Conservation (phyloP, 2,113 vertebrate species). For the Pycnonotus jocosus region DNA sequence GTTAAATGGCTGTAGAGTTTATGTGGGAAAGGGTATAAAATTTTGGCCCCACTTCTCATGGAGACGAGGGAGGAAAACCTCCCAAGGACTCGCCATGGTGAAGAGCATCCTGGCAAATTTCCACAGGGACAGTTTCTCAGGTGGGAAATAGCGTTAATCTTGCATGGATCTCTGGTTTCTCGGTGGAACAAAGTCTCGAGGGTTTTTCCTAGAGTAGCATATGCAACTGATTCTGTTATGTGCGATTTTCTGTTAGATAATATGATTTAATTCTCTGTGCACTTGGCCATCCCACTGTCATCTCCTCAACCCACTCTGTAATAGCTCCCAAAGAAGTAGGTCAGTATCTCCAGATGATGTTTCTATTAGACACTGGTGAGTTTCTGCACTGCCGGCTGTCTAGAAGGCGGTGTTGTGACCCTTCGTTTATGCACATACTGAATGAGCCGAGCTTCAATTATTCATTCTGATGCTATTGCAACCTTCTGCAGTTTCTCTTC, state of each 20-base stretch:
- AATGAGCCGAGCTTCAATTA: slow-evolving; percentile 47
- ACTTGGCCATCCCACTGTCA: background rate
- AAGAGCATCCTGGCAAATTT: background rate
- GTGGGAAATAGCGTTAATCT: background rate
- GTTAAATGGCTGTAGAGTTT: background rate
- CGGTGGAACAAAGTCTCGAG: background rate
- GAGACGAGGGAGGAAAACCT: background rate
- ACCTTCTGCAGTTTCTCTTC: slow-evolving; percentile 46
- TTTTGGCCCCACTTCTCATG: background rate
- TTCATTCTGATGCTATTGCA: slow-evolving; percentile 46
- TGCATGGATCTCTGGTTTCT: background rate
- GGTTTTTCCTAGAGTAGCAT: background rate
- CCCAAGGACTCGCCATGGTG: background rate
- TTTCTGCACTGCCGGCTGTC: background rate
- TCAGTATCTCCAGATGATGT: background rate
- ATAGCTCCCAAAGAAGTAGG: slow-evolving; percentile 18
- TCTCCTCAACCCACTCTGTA: background rate
- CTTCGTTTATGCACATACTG: slow-evolving; percentile 34
- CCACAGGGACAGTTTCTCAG: background rate
- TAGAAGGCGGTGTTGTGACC: slow-evolving; percentile 14
- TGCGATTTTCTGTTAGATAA: background rate
- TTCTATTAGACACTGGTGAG: background rate
- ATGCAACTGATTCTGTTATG: background rate
- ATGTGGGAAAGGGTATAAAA: background rate
- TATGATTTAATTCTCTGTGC: background rate